Base-by-base conservation (phyloP, 1,140 invertebrate genomes). In the Drosophila rufa region DNA sequence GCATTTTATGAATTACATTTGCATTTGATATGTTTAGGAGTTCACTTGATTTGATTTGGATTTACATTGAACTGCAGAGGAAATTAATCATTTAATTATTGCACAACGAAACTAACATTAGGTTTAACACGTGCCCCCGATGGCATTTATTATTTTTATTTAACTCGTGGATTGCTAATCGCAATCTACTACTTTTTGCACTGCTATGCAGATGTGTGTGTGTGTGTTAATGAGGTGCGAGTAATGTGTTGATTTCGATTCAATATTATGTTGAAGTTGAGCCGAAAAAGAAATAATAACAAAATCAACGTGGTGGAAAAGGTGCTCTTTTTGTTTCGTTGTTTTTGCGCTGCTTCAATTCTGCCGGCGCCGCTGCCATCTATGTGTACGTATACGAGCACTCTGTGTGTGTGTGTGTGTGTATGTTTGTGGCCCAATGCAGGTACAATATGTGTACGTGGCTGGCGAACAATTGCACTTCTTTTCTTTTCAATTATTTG, bases 201-300 rank as follows among this genome's bases (percentile, higher is more conserved):
- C 17, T 14, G 43, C 46, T 33, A 30, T 70, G 40, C 67, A 51
- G 42, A 57, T 61, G 59, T 38, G 27, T 36, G 51, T 45, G 48
- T 30, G 38, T 74, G 69, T 53, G 60, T 12, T 42, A 60, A 65
- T 68, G 46, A 68, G 25, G 38, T 53, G 48, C 56, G 56, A 60
- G 73, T 74, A 64, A 65, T 36, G 59, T 56, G 51, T 75, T 75
- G 59, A 43, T 76, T 70, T 56, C 25, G 47, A n/a, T 71, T 48
- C 30, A 56, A 45, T 65, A 65, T 56, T 65, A 75, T 55, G 62
- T 64, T 68, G 58, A 40, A 64, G 58, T 42, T 0, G 33, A 57
- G 65, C 71, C 68, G 64, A 67, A 67, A 62, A 74, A 64, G 62
- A 64, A 79, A 67, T 64, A 76, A 71, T 57, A 81, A 76, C 60